Evolutionary conservation across 1,140 invertebrate species (phyloP).

Genomic region (Hesperophylax magnus): DNA sequence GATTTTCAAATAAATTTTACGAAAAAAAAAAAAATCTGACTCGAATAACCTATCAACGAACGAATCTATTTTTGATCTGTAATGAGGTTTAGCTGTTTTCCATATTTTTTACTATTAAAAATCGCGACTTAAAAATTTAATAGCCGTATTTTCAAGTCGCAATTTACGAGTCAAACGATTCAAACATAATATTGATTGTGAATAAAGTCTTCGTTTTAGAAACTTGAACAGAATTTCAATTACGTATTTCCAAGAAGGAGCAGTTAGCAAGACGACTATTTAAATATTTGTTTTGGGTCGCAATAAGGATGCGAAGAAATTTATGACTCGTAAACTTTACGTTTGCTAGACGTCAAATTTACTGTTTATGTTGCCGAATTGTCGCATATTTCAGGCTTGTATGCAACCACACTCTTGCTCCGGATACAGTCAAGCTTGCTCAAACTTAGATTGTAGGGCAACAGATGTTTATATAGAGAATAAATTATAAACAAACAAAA

Average conservation of each 20-base stretch:
- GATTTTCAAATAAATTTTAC: no score
- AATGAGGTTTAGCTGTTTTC: no score
- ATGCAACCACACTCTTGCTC: neutral
- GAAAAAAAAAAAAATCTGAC: no score
- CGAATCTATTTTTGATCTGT: no score
- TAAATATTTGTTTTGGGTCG: neutral
- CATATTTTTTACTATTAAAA: no score
- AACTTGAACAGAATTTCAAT: neutral
- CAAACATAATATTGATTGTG: no score
- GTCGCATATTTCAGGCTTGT: slow-evolving; percentile 1
- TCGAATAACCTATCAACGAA: no score
- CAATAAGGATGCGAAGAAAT: no score
- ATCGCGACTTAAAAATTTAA: no score
- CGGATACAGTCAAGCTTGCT: slow-evolving; percentile 33
- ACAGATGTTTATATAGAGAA: slow-evolving; percentile 50
- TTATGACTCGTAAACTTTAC: neutral
- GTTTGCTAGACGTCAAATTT: slow-evolving; percentile 26
- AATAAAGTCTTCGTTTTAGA: no score
- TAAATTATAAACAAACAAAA: slow-evolving; percentile 50
- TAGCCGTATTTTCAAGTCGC: no score
- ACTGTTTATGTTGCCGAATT: neutral
- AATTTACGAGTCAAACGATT: no score
- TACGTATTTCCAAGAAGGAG: neutral
- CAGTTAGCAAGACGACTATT: neutral
- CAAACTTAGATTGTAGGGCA: slow-evolving; percentile 49